A percentile compares a stretch with the other conserved stretches of the same genome.
Conservation (phyloP, 2,797 vertebrate species). For the Macropodus opercularis region DNA sequence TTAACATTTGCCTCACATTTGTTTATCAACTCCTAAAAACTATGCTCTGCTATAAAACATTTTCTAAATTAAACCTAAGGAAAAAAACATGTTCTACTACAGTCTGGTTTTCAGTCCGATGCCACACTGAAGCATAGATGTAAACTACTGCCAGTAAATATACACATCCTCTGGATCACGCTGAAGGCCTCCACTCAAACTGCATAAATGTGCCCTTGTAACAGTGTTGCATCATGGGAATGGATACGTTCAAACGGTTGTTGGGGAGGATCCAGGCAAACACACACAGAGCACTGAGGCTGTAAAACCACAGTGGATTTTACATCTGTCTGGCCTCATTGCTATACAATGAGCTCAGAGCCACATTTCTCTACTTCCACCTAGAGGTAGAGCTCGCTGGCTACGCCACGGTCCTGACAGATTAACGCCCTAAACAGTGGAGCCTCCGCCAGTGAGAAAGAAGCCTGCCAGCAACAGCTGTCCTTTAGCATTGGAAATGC, state of each 20-base stretch:
- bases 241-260: slow-evolving; percentile 39
- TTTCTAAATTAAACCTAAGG: no score
- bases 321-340: slow-evolving; percentile 83
- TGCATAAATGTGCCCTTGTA: slow-evolving; percentile 50
- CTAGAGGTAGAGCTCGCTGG: slow-evolving; percentile 61
- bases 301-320: slow-evolving; percentile 65
- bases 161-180: slow-evolving; percentile 19
- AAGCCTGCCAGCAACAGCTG: slow-evolving; percentile 81
- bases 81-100: neutral
- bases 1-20: neutral
- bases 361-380: slow-evolving; percentile 57
- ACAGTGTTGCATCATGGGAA: slow-evolving; percentile 63
- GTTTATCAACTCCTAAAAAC: neutral
- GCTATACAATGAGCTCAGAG: slow-evolving; percentile 75
- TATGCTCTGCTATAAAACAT: neutral
- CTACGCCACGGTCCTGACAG: slow-evolving; percentile 61
- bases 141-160: slow-evolving; percentile 7
- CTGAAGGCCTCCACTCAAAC: slow-evolving; percentile 38
- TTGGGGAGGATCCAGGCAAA: slow-evolving; percentile 51
- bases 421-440: slow-evolving; percentile 62
- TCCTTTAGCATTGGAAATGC: slow-evolving; percentile 78
- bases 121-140: neutral
- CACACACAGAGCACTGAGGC: slow-evolving; percentile 44
- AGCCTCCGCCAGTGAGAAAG: slow-evolving; percentile 45
- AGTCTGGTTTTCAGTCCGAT: neutral